Conservation (phyloP, 2,797 vertebrate species). For the Alectoris magna region DNA sequence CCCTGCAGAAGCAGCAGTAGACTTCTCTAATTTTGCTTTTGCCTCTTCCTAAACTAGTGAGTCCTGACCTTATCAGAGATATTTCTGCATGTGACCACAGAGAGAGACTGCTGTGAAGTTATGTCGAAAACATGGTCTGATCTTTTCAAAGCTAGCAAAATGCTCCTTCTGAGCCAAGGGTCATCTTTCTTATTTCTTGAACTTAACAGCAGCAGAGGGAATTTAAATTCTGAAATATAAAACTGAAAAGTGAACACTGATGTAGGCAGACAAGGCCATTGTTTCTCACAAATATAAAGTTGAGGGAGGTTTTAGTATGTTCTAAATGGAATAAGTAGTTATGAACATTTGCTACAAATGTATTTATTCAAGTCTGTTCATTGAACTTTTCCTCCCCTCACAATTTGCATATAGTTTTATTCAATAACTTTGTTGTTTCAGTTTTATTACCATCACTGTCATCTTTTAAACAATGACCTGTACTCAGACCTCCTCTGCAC, state of each 20-base stretch:
- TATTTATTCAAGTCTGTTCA: not conserved
- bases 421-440: not conserved
- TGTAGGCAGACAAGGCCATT: not conserved
- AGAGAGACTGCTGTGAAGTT: not conserved
- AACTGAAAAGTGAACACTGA: not conserved
- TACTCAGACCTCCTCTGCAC: not conserved
- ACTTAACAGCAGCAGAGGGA: not conserved
- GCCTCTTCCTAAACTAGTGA: not conserved
- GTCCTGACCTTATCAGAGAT: not conserved
- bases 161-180: not conserved
- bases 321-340: not conserved
- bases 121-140: fast-evolving
- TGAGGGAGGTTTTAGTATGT: not conserved
- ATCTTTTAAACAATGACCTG: not conserved
- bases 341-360: not conserved
- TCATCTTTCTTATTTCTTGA: not conserved
- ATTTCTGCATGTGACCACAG: not conserved
- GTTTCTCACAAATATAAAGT: not conserved
- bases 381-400: not conserved
- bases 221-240: not conserved
- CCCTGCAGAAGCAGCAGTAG: not conserved
- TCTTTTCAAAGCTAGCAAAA: not conserved
- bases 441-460: not conserved
- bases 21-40: not conserved
- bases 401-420: not conserved